Conservation (phyloP, 1,140 invertebrate species). For the Parasteatoda tepidariorum region DNA sequence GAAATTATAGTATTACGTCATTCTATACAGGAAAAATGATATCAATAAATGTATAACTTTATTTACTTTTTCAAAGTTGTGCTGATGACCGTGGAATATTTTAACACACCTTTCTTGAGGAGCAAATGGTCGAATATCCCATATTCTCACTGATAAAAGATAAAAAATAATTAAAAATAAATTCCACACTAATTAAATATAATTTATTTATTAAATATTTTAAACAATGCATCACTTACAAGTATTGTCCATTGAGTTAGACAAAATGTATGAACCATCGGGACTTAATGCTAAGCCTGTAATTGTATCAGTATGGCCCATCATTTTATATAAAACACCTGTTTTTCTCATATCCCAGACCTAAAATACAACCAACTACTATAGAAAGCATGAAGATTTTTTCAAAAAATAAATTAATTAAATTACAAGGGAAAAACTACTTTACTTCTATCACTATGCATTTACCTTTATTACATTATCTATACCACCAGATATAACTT, state of each 20-base stretch:
- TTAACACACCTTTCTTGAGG: conserved; percentile 94
- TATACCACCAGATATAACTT: conserved; percentile 89
- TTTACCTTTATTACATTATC: conserved; percentile 95
- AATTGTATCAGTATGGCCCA: conserved; percentile 93
- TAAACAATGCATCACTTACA: conserved; percentile 65
- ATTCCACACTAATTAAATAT: background rate
- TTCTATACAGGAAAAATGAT: too few relatives aligned
- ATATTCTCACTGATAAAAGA: conserved; percentile 71
- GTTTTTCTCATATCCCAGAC: conserved; percentile 97
- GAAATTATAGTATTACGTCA: too few relatives aligned
- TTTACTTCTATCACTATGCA: conserved; percentile 4
- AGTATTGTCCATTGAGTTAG: conserved; percentile 98
- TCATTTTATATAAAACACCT: conserved; percentile 84
- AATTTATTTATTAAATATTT: background rate
- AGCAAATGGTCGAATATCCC: conserved; percentile 79
- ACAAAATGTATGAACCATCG: conserved; percentile 92
- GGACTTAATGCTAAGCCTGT: conserved; percentile 92
- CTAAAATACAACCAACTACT: conserved; percentile 65
- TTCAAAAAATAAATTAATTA: background rate
- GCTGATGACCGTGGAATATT: conserved; percentile 92
- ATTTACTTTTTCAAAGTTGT: conserved; percentile 96
- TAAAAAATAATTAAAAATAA: conserved; percentile 21
- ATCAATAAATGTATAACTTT: too few relatives aligned
- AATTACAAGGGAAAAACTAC: background rate
- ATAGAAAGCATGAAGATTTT: background rate